Percentiles rank a stretch among this genome's conserved stretches.
phyloP scores from a whole-genome alignment of 2,113 vertebrate species.

The Hipposideros armiger region DNA sequence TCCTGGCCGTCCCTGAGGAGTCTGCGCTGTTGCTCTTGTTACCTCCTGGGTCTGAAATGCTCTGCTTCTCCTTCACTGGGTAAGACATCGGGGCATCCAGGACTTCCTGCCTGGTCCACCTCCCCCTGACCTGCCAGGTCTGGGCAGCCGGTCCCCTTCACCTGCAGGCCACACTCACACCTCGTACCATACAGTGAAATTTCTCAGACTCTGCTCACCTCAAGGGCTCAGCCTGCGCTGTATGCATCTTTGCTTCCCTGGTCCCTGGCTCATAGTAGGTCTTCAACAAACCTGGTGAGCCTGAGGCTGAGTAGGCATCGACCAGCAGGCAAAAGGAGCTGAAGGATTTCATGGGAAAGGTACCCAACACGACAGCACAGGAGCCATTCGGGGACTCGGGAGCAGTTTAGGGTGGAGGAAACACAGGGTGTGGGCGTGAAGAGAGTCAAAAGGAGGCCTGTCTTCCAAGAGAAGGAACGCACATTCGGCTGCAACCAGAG shows the following conservation, averaged over 20 bases:
- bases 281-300: not conserved
- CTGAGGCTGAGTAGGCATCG: not conserved
- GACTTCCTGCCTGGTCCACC: not conserved
- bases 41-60: not conserved
- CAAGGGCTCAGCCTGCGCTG: not conserved
- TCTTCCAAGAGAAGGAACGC: not conserved
- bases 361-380: no score
- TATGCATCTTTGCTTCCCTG: not conserved
- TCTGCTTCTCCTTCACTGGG: not conserved
- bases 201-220: not conserved
- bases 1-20: not conserved
- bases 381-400: not conserved
- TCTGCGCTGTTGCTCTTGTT: not conserved
- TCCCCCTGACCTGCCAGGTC: rapidly evolving
- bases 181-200: not conserved
- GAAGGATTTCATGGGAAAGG: not conserved
- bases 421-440: not conserved
- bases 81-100: not conserved
- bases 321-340: not conserved
- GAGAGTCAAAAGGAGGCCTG: not conserved
- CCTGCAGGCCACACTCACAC: not conserved
- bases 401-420: not conserved
- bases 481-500: not conserved
- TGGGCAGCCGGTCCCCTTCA: rapidly evolving
- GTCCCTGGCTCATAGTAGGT: not conserved